These are phyloP conservation scores for Petrosia ficiformis DNA, from an alignment of 37 sponge, comb jelly and placozoan genomes.

Conservation along the genomic window DNA sequence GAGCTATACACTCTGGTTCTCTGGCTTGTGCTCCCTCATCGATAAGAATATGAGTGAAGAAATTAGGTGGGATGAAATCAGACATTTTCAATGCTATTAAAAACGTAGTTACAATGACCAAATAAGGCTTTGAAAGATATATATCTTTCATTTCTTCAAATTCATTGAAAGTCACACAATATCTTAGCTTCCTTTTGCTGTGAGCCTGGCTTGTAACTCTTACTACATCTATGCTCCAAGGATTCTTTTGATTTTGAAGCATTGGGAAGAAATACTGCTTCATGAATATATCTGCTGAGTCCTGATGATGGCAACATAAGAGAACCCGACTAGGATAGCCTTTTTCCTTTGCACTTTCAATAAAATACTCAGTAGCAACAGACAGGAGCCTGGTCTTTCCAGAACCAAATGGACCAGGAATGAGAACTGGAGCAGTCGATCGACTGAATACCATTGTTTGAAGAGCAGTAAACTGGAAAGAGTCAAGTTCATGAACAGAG, in stretches of 20 bases:
- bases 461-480: slow-evolving; percentile 17
- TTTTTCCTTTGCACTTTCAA: not conserved
- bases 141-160: not conserved
- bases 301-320: slow-evolving; percentile 33
- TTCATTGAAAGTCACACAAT: not conserved
- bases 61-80: not conserved
- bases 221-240: not conserved
- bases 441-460: slow-evolving; percentile 7
- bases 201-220: not conserved
- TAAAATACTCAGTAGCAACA: slow-evolving; percentile 19
- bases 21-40: slow-evolving; percentile 55
- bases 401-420: slow-evolving; percentile 60
- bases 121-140: not conserved
- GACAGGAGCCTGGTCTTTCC: slow-evolving; percentile 58
- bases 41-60: slow-evolving; percentile 53
- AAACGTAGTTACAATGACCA: slow-evolving; percentile 65
- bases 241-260: not conserved
- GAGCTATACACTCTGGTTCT: slow-evolving; percentile 42
- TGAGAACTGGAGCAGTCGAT: slow-evolving; percentile 34
- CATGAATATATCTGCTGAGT: slow-evolving; percentile 47
- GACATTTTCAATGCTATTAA: slow-evolving; percentile 6
- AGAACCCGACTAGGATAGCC: slow-evolving; percentile 14
- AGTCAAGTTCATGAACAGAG: not conserved
- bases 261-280: slow-evolving; percentile 12
- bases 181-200: not conserved